These are phyloP conservation scores for Rotaria sp. DNA, from an alignment of 2,888 invertebrate species.

Conservation along the genomic window DNA sequence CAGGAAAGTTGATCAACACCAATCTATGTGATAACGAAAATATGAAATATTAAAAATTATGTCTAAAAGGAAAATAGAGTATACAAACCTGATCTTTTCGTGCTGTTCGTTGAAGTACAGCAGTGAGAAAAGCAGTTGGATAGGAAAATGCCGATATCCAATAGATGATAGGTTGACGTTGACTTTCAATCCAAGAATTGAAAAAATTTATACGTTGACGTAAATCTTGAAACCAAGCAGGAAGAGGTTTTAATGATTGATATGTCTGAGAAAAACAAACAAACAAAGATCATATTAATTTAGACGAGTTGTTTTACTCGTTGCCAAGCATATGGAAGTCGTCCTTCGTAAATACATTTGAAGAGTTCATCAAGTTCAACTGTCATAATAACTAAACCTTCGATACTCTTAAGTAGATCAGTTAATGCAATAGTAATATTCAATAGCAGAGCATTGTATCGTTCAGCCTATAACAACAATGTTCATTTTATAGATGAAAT, in stretches of 20 bases:
- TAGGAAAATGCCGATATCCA: conserved; percentile 79
- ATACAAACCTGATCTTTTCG: conserved; percentile 49
- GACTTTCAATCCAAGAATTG: conserved; percentile 67
- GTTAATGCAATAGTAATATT: conserved; percentile 65
- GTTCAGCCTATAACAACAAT: conserved; percentile 59
- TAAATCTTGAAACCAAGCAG: conserved; percentile 78
- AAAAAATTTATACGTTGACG: conserved; percentile 69
- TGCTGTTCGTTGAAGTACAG: conserved; percentile 69
- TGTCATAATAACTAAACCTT: conserved; percentile 78
- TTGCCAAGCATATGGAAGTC: conserved; percentile 63
- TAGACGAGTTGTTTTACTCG: conserved; percentile 48
- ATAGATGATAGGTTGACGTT: conserved; percentile 69
- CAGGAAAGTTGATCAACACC: conserved; percentile 76
- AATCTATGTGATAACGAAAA: conserved; percentile 55
- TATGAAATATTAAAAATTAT: too few relatives aligned
- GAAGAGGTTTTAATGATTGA: conserved; percentile 73
- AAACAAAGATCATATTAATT: not conserved
- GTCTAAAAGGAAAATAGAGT: too few relatives aligned
- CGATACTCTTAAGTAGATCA: conserved; percentile 71
- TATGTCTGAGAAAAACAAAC: conserved; percentile 60
- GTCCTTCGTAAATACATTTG: conserved; percentile 69
- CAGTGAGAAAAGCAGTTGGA: conserved; percentile 80
- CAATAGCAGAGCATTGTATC: conserved; percentile 70
- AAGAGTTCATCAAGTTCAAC: conserved; percentile 73
- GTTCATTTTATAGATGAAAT: not conserved